These are phyloP conservation scores for Acrobasis consociella DNA, from an alignment of 2,888 invertebrate genomes.

Conservation along the genomic window DNA sequence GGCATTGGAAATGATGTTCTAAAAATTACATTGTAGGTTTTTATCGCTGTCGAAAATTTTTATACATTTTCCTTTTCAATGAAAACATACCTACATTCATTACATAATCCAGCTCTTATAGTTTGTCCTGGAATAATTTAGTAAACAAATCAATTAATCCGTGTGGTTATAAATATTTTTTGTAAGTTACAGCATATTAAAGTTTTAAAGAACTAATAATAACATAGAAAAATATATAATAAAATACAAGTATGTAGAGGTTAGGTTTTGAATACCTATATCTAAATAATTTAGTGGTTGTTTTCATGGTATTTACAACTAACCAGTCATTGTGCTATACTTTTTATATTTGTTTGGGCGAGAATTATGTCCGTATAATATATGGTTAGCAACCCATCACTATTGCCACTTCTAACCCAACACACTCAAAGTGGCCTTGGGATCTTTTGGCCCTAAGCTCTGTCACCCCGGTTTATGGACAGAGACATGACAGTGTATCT, in stretches of 20 bases:
- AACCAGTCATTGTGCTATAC: not conserved
- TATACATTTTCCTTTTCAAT: slow-evolving; percentile 9
- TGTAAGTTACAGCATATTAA: not conserved
- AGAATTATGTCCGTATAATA: not conserved
- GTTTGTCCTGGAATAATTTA: not conserved
- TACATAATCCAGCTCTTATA: slow-evolving; percentile 52
- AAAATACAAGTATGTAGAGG: not conserved
- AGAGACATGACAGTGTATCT: no score
- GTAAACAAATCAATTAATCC: not conserved
- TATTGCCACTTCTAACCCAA: no score
- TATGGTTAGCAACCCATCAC: not conserved
- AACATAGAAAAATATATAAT: not conserved
- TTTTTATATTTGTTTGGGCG: not conserved
- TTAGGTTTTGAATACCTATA: not conserved
- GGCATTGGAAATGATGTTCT: not conserved
- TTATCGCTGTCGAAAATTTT: not conserved
- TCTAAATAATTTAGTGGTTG: not conserved
- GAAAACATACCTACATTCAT: slow-evolving; percentile 35
- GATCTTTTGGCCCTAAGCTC: no score
- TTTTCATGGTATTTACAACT: not conserved
- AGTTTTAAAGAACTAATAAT: not conserved
- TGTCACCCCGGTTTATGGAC: no score
- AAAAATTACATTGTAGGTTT: not conserved
- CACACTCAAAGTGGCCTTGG: no score
- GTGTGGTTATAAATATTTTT: not conserved